Conservation (phyloP, 2,113 vertebrate species). For the Ictidomys tridecemlineatus region DNA sequence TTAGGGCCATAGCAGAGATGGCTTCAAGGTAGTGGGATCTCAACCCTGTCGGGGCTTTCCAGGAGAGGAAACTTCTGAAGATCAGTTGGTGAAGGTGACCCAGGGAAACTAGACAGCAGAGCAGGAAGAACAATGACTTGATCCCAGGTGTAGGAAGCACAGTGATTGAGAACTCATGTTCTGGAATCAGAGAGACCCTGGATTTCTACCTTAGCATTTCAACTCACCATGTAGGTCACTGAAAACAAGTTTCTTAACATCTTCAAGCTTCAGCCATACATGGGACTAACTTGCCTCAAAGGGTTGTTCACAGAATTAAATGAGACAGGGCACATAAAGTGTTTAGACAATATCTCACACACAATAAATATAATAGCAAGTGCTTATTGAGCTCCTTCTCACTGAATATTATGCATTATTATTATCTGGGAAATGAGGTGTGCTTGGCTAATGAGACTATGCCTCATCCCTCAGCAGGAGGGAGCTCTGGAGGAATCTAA, state of each 20-base stretch:
- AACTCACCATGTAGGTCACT: neutral
- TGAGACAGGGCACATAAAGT: neutral
- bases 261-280: neutral
- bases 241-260: neutral
- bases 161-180: neutral
- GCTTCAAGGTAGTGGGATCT: neutral
- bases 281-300: neutral
- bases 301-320: neutral
- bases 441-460: neutral
- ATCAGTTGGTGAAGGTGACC: neutral
- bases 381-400: neutral
- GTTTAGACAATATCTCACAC: neutral
- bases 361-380: neutral
- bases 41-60: neutral
- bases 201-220: neutral
- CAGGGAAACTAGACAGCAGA: neutral
- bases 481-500: neutral
- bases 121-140: neutral
- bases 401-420: neutral
- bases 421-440: slow-evolving; percentile 16
- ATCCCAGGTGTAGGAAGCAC: neutral
- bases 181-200: neutral
- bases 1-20: neutral
- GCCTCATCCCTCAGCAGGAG: neutral
- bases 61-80: neutral